These are phyloP conservation scores for Arctia plantaginis DNA, from an alignment of 2,888 invertebrate genomes.

Conservation along the genomic window DNA sequence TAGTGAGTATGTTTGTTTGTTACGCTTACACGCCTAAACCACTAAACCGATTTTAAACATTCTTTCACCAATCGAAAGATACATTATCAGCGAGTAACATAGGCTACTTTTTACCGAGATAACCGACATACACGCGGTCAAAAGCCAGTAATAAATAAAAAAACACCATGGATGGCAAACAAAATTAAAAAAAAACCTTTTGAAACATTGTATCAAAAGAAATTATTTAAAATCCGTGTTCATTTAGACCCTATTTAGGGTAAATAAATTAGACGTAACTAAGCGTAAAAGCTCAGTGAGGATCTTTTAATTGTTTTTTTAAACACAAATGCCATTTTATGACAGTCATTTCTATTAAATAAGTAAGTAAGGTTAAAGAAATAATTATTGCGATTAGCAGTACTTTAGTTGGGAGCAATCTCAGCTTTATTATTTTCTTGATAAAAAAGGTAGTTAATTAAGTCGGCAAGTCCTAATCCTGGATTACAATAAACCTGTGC, in stretches of 20 bases:
- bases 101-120: no score
- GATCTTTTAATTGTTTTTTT: constrained; percentile 8
- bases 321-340: constrained; percentile 2
- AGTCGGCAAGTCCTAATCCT: constrained; percentile 46
- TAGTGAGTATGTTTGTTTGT: no score
- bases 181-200: neutral
- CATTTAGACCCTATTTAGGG: neutral
- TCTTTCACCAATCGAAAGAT: no score
- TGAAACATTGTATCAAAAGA: neutral
- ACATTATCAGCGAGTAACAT: no score
- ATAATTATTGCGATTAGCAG: constrained; percentile 27
- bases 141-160: neutral
- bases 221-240: neutral
- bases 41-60: no score
- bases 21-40: no score
- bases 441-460: constrained; percentile 50
- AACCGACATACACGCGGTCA: no score
- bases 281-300: constrained; percentile 2
- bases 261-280: neutral
- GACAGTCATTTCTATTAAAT: constrained; percentile 15
- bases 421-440: constrained; percentile 45
- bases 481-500: constrained; percentile 60
- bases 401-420: constrained; percentile 31
- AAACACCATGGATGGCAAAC: neutral
- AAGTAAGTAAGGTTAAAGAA: constrained; percentile 17